Evolutionary conservation across 2,113 vertebrate species (phyloP).

Genomic region (Limanda limanda): DNA sequence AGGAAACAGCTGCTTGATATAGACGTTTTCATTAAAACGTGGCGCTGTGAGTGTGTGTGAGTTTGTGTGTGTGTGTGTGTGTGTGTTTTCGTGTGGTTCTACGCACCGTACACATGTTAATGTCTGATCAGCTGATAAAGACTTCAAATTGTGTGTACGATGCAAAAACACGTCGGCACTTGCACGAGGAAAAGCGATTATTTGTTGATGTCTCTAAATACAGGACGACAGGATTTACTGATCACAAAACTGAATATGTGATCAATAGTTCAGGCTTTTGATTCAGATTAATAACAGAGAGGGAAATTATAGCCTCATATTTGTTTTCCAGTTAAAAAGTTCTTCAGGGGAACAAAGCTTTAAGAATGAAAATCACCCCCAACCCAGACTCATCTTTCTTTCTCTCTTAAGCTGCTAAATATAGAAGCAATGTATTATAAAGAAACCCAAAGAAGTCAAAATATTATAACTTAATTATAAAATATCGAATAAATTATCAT

Average conservation of each 20-base stretch:
- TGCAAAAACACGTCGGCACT: conserved; percentile 31
- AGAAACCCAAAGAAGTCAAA: too few relatives aligned
- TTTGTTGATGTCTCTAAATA: not conserved
- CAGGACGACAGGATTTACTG: not conserved
- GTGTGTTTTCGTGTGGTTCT: conserved; percentile 24
- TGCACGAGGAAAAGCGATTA: conserved; percentile 1
- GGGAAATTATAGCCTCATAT: too few relatives aligned
- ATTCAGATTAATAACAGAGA: not conserved
- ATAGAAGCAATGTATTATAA: too few relatives aligned
- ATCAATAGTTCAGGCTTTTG: not conserved
- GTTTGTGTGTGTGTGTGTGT: conserved; percentile 28
- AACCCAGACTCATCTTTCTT: too few relatives aligned
- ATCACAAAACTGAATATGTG: not conserved
- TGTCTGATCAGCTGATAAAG: conserved; percentile 48
- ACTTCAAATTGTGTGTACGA: conserved; percentile 9
- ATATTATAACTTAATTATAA: too few relatives aligned
- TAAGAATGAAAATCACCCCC: too few relatives aligned
- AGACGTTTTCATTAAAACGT: conserved; percentile 60
- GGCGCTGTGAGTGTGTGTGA: conserved; percentile 1
- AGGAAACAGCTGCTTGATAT: conserved; percentile 51
- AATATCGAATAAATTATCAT: too few relatives aligned
- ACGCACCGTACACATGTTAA: conserved; percentile 10
- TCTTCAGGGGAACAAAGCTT: too few relatives aligned
- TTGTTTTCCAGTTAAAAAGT: not conserved
- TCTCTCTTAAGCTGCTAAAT: too few relatives aligned